Evolutionary conservation across 2,797 vertebrate species (phyloP).

Genomic region (Champsocephalus gunnari): DNA sequence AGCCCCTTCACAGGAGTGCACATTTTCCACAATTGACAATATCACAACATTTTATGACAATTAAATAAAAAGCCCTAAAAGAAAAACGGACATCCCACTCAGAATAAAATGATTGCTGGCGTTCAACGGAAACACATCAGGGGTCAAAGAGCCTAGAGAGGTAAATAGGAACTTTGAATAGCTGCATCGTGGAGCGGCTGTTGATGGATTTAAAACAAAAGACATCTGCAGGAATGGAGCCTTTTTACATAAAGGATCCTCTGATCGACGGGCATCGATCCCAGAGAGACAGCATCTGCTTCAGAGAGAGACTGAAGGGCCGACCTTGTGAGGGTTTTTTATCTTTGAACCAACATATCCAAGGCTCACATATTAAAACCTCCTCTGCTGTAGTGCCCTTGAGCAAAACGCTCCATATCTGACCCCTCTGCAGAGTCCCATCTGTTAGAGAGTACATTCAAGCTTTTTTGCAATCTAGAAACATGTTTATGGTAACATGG

Average conservation of each 20-base stretch:
- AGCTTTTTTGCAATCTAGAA: too few relatives aligned
- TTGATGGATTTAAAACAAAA: slow-evolving; percentile 9
- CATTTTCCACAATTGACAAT: not conserved
- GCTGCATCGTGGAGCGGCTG: slow-evolving; percentile 1
- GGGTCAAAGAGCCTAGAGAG: not conserved
- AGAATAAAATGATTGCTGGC: slow-evolving; percentile 27
- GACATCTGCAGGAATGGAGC: slow-evolving; percentile 28
- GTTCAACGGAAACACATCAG: slow-evolving; percentile 40
- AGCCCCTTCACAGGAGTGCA: slow-evolving; percentile 2
- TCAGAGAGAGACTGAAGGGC: not conserved
- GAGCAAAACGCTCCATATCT: not conserved
- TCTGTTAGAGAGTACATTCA: not conserved
- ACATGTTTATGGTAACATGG: too few relatives aligned
- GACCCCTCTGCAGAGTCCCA: slow-evolving; percentile 14
- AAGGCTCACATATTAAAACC: not conserved
- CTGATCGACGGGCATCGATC: slow-evolving; percentile 37
- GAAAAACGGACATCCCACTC: slow-evolving; percentile 54
- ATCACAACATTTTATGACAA: slow-evolving; percentile 28
- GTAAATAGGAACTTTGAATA: slow-evolving; percentile 35
- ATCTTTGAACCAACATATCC: not conserved
- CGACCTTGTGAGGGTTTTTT: not conserved
- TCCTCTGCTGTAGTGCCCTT: not conserved
- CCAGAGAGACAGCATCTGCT: not conserved
- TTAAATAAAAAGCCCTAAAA: slow-evolving; percentile 57
- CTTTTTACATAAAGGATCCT: slow-evolving; percentile 18